These are phyloP conservation scores for Cenopis cana DNA, from an alignment of 2,888 invertebrate species.

Conservation along the genomic window DNA sequence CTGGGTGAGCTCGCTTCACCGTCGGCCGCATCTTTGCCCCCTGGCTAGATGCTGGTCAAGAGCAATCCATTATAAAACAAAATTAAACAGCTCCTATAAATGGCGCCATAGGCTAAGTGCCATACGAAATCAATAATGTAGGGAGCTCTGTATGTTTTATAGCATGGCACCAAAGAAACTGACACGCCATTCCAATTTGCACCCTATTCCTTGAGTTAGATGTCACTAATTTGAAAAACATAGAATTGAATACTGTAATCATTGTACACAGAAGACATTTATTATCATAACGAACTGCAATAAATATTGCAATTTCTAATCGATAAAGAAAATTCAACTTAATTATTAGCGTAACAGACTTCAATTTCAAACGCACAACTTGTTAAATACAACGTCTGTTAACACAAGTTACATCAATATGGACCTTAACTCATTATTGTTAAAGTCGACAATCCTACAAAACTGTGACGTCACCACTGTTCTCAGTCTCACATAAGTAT, in stretches of 20 bases:
- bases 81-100: no score
- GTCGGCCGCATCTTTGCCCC: no score
- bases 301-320: constrained; percentile 14
- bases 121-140: no score
- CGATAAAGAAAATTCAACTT: not conserved
- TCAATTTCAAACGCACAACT: not conserved
- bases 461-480: constrained; percentile 14
- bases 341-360: not conserved
- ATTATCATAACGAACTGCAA: constrained; percentile 11
- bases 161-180: not conserved
- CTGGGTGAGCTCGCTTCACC: no score
- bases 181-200: not conserved
- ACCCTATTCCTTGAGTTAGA: not conserved
- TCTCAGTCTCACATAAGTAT: constrained; percentile 24
- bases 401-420: not conserved
- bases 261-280: constrained; percentile 9
- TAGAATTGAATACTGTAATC: constrained; percentile 1
- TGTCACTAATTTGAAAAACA: not conserved
- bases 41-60: no score
- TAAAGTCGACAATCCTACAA: constrained; percentile 9
- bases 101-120: no score
- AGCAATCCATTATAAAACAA: no score
- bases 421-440: not conserved
- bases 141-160: no score
- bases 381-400: not conserved